These are phyloP conservation scores for Chironomus tepperi DNA, from an alignment of 1,140 invertebrate species.

Conservation along the genomic window DNA sequence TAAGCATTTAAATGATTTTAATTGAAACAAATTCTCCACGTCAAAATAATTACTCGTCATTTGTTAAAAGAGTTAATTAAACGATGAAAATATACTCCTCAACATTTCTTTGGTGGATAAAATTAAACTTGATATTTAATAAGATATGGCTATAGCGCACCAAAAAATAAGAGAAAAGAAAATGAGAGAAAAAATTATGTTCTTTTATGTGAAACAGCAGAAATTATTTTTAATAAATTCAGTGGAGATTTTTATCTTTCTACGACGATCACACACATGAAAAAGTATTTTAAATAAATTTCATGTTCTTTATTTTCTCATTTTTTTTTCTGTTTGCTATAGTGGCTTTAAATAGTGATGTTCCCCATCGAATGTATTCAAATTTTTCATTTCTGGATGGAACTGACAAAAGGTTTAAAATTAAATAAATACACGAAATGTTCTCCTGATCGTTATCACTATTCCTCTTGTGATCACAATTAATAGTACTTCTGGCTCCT, in stretches of 20 bases:
- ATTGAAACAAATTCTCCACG: constrained; percentile 17
- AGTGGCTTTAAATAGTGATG: constrained; percentile 3
- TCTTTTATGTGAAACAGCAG: not conserved
- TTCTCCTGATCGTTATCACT: not conserved
- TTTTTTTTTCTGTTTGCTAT: no score
- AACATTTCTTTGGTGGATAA: not conserved
- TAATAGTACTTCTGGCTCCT: not conserved
- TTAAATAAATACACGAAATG: not conserved
- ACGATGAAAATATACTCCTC: not conserved
- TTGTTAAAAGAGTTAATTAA: constrained; percentile 24
- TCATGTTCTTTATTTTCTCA: constrained; percentile 1
- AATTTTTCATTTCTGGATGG: constrained; percentile 3
- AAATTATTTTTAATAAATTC: constrained; percentile 24
- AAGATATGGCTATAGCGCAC: not conserved
- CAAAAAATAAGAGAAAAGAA: not conserved
- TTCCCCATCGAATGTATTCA: constrained; percentile 20
- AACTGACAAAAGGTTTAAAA: not conserved
- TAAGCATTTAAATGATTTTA: not conserved
- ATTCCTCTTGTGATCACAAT: not conserved
- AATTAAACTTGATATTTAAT: not conserved
- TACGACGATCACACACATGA: constrained; percentile 1
- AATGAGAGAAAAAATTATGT: not conserved
- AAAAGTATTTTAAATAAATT: not conserved
- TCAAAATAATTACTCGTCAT: constrained; percentile 20
- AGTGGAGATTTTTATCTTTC: constrained; percentile 9